These are phyloP conservation scores for Catostylus mosaicus DNA, from an alignment of 30 jellyfish, hydroid and myxozoan species.

Conservation along the genomic window DNA sequence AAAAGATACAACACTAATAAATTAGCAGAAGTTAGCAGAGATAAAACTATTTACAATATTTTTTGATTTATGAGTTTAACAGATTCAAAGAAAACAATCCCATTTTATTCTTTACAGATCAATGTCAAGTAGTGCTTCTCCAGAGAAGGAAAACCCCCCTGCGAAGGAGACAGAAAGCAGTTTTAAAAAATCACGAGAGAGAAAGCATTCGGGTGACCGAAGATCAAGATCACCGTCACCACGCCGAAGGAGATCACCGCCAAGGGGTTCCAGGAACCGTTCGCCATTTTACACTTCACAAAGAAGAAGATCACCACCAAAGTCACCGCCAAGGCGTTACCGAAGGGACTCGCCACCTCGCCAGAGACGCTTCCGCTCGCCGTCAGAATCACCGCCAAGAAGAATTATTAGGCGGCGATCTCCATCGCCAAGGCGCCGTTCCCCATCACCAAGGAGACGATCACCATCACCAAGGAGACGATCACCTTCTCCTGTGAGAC, in stretches of 20 bases:
- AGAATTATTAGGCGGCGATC: conserved; percentile 38
- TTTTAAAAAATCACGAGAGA: background rate
- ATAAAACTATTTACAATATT: too few relatives aligned
- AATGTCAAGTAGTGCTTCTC: conserved; percentile 48
- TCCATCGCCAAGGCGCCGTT: conserved; percentile 59
- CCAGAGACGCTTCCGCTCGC: conserved; percentile 61
- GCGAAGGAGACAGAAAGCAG: conserved; percentile 15
- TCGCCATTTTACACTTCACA: conserved; percentile 50
- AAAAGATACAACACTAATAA: too few relatives aligned
- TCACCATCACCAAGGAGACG: conserved; percentile 57
- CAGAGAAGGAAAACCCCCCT: conserved; percentile 25
- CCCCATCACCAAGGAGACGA: conserved; percentile 63
- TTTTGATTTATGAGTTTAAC: too few relatives aligned
- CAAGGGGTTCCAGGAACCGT: conserved; percentile 56
- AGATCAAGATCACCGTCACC: conserved; percentile 56
- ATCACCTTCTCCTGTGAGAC: conserved; percentile 50
- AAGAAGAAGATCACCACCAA: conserved; percentile 55
- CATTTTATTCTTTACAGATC: conserved; percentile 18
- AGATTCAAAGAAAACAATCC: too few relatives aligned
- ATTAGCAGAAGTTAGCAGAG: too few relatives aligned
- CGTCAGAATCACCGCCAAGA: conserved; percentile 72
- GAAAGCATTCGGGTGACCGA: conserved; percentile 20
- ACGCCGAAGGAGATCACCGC: conserved; percentile 64
- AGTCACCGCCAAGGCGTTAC: conserved; percentile 76
- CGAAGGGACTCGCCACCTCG: conserved; percentile 68